Evolutionary conservation across 2,113 vertebrate genomes (phyloP).

Genomic region (Dicrurus megarhynchus): DNA sequence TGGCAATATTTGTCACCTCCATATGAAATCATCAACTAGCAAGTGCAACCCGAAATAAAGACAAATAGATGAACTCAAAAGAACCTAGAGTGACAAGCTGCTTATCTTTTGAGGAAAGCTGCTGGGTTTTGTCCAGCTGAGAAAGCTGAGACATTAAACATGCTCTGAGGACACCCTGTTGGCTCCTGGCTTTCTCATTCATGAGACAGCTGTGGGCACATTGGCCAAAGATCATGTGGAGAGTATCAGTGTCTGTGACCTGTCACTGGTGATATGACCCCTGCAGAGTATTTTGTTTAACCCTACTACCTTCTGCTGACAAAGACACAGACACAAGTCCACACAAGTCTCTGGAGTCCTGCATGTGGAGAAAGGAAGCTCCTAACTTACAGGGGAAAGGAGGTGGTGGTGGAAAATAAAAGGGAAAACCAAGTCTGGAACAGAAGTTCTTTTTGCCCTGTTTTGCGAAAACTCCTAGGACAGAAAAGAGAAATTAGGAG

Average conservation of each 20-base stretch:
- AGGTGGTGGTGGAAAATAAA: accelerated
- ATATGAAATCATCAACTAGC: not conserved
- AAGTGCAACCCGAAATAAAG: not conserved
- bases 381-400: not conserved
- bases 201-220: not conserved
- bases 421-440: not conserved
- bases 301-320: not conserved
- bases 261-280: not conserved
- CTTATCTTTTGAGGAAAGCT: not conserved
- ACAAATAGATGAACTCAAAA: not conserved
- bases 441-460: not conserved
- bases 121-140: not conserved
- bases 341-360: not conserved
- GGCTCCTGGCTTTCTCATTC: not conserved
- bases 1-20: not conserved
- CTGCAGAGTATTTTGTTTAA: not conserved
- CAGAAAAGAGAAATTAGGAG: not conserved
- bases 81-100: not conserved
- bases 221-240: not conserved
- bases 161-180: not conserved
- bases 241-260: not conserved
- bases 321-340: not conserved
- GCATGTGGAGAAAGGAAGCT: not conserved
- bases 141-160: not conserved
- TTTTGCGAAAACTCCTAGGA: not conserved